Base-by-base conservation (phyloP, 2,888 invertebrate genomes). In the Drosophila gaucha region DNA sequence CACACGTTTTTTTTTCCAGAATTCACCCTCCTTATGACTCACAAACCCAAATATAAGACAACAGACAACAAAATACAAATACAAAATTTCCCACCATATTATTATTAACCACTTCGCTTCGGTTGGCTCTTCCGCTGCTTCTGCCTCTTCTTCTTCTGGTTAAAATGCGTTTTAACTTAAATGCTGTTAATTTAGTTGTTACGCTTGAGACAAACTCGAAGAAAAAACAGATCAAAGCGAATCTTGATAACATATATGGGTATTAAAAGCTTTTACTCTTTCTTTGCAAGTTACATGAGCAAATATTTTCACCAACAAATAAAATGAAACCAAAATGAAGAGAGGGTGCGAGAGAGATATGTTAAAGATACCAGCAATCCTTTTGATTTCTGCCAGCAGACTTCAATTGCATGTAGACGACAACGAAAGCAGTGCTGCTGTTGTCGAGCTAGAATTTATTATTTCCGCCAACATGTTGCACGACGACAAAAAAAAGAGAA, bases 101-200 rank as follows among this genome's bases (percentile, higher is more conserved):
- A 51, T 63, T 58, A 38, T 55, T 38, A 41, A 64, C 14, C 36
- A 10, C n/a, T n/a, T n/a, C n/a, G n/a, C n/a, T n/a, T n/a, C n/a
- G n/a, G n/a, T 51, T 12, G 18, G 6, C 24, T 50, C 49, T 51
- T 58, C 59, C 49, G 10, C 39, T 52, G 30, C 36, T 33, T 24
- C 46, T n/a, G 26, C 18, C 30, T 24, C 33, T 43, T 20, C 49
- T 28, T 9, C 54, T 52, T 30, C 43, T 62, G 43, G 28, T 73
- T 76, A 31, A 54, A 74, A 71, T 78, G 60, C 84, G 74, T 83
- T 69, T 86, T 76, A 71, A 52, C 60, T 74, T 82, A 82, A 82
- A 84, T 80, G 74, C 57, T 83, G 85, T 83, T 83, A 86, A 83
- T 83, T 83, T 77, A 77, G 82, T 69, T 86, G 82, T 83, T 80